Conservation (phyloP, 2,797 vertebrate genomes). For the Megalops cyprinoides region DNA sequence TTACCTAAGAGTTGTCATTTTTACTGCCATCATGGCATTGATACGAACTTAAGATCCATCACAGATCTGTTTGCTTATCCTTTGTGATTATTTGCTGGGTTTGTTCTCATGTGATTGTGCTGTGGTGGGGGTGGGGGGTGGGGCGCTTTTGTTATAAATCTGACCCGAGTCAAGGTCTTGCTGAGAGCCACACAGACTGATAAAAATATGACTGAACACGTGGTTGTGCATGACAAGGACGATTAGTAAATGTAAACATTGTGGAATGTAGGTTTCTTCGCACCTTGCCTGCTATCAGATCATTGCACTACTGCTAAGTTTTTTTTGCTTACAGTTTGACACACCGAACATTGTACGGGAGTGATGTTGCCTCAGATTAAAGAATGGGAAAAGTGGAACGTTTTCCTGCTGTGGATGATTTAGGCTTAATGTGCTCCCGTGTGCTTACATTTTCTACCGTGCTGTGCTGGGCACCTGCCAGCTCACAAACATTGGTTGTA, state of each 20-base stretch:
- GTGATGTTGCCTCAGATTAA: not conserved
- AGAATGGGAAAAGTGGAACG: not conserved
- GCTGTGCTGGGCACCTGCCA: not conserved
- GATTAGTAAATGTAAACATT: too few species aligned
- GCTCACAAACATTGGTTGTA: not conserved
- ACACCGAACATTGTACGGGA: too few species aligned
- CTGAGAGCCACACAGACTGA: too few species aligned
- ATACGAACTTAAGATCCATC: not conserved
- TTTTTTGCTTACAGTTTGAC: too few species aligned
- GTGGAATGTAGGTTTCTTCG: too few species aligned
- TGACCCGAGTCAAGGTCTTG: too few species aligned
- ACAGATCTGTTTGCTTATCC: not conserved
- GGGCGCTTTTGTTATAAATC: too few species aligned
- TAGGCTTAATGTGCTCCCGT: not conserved
- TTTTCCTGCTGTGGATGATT: slow-evolving; percentile 3
- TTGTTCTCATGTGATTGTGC: not conserved
- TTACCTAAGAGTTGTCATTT: not conserved
- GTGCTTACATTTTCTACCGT: not conserved
- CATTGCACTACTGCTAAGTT: not conserved
- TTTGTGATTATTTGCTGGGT: not conserved
- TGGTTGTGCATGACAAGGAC: too few species aligned
- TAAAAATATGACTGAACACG: too few species aligned
- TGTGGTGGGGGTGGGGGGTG: not conserved
- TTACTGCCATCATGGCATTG: not conserved
- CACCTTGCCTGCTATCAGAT: too few species aligned